Evolutionary conservation across 2,113 vertebrate genomes (phyloP), one percentile per base, ranked within the genome.

Genomic region (Bungarus multicinctus): DNA sequence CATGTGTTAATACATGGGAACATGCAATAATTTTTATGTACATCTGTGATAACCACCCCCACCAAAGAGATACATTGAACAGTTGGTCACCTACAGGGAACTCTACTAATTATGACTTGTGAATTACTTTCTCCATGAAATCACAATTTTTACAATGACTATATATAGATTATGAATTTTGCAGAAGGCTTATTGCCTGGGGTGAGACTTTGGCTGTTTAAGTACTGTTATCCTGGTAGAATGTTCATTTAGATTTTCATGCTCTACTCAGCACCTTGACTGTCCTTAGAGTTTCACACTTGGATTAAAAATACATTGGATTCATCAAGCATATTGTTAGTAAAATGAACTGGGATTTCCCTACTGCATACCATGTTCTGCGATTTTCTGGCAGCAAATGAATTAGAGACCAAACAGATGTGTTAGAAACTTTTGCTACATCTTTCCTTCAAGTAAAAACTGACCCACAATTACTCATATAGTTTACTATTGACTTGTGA

Each of bases 161-260:
- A 96, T 96, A 96, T 96, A 95, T 96, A 96, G 95, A 96, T 95
- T 96, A 96, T 95, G 95, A 96, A 94, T 93, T 96, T 96, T 95
- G 93, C 91, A 95, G 95, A 95, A 97, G 97, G 94, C 30, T 91
- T 95, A 96, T 94, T 96, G 94, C 95, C 93, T 95, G 43, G 94
- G 94, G 93, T 94, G 94, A 96, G 95, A 94, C 95, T 97, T 97
- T 96, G 95, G 94, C 97, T 96, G 93, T 96, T 96, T 97, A 96
- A 96, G 85, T 95, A 93, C 92, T 96, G 89, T 96, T 95, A 93
- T 95, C 95, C 94, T 97, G 93, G 90, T 92, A 94, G 91, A 95
- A 93, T 91, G 95, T 95, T 97, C 96, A 96, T 95, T 97, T 96
- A 96, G 92, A 95, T 95, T 94, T 97, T 95, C 94, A 96, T 96